Conservation (phyloP, 2,888 invertebrate genomes). For the Limulus polyphemus region DNA sequence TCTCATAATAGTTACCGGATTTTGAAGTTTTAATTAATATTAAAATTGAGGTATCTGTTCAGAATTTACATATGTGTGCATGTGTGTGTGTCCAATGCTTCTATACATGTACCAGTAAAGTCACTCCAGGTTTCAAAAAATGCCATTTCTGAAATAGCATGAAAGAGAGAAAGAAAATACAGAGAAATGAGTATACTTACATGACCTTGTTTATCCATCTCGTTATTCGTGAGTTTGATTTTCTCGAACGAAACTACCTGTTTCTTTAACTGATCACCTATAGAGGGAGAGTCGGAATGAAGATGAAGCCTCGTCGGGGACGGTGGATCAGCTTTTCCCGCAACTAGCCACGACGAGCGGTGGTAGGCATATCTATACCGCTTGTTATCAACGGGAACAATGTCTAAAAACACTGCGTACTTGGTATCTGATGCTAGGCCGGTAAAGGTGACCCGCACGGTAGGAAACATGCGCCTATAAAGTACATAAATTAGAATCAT, state of each 20-base stretch:
- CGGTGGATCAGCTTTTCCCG: slow-evolving; percentile 96
- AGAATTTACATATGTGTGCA: too few species aligned
- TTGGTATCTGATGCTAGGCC: slow-evolving; percentile 34
- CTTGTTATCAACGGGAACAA: slow-evolving; percentile 92
- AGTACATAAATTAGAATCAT: too few species aligned
- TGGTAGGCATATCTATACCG: slow-evolving; percentile 92
- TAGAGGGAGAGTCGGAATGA: slow-evolving; percentile 92
- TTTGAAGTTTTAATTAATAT: too few species aligned
- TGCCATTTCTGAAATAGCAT: too few species aligned
- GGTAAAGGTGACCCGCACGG: slow-evolving; percentile 83
- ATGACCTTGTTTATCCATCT: slow-evolving; percentile 91
- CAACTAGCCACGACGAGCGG: slow-evolving; percentile 93
- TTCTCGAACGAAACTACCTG: slow-evolving; percentile 97
- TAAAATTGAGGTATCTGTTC: too few species aligned
- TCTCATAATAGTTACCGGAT: too few species aligned
- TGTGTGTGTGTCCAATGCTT: too few species aligned
- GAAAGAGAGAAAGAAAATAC: too few species aligned
- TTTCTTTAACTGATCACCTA: slow-evolving; percentile 85
- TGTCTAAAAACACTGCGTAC: slow-evolving; percentile 88
- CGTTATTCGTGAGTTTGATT: slow-evolving; percentile 95
- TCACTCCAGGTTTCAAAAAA: too few species aligned
- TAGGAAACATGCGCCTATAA: slow-evolving; percentile 91
- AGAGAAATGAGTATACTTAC: slow-evolving; percentile 45
- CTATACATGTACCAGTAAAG: too few species aligned
- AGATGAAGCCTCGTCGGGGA: slow-evolving; percentile 82